Evolutionary conservation across 2,113 vertebrate species (phyloP).

Genomic region (Antigone vipio): DNA sequence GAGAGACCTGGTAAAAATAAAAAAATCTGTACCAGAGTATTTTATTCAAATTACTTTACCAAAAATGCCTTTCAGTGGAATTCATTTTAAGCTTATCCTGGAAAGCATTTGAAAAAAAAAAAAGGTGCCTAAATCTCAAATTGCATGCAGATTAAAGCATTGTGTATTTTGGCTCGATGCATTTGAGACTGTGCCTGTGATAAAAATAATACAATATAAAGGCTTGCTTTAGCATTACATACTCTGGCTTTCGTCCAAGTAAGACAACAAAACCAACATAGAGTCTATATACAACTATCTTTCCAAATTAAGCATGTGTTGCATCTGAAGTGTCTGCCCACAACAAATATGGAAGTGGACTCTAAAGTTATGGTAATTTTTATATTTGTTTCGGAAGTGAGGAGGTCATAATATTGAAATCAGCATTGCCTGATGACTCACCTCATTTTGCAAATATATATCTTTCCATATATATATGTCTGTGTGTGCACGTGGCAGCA

Average conservation of each 20-base stretch:
- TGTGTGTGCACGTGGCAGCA: accelerated
- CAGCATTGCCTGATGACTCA: not conserved
- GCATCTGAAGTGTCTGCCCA: not conserved
- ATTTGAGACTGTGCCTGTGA: not conserved
- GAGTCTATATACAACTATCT: not conserved
- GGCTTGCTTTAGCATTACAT: not conserved
- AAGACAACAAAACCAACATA: not conserved
- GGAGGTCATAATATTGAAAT: not conserved
- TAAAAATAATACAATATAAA: not conserved
- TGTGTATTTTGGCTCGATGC: not conserved
- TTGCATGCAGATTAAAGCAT: not conserved
- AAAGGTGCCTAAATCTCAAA: not conserved
- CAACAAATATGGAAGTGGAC: not conserved
- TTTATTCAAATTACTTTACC: not conserved
- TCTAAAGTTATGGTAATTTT: not conserved
- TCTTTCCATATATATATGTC: not conserved
- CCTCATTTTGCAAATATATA: not conserved
- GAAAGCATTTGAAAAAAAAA: not conserved
- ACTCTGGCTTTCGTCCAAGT: not conserved
- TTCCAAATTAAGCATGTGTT: not conserved
- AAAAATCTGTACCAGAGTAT: not conserved
- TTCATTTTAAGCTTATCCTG: not conserved
- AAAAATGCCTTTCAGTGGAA: not conserved
- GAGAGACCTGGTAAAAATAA: not conserved
- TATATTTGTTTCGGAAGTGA: not conserved